phyloP scores from a whole-genome alignment of 1,140 invertebrate species.

The Drosophila sp. region DNA sequence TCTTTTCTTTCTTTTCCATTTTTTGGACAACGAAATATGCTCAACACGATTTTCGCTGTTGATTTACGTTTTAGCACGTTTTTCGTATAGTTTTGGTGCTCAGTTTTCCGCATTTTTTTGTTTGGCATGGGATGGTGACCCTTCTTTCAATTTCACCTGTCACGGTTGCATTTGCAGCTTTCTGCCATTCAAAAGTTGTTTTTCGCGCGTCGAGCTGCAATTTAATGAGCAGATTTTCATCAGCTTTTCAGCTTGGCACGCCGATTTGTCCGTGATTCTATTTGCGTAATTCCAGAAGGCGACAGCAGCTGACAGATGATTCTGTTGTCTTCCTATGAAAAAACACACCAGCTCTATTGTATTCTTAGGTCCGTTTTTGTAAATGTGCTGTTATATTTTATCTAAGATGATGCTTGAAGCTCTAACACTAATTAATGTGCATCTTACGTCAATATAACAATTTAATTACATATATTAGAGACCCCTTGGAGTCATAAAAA shows the following conservation, averaged over 20 bases:
- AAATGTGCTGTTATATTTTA: too few relatives aligned
- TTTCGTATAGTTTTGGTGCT: conserved; percentile 64
- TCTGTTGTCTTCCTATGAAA: neutral
- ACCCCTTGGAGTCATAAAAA: too few relatives aligned
- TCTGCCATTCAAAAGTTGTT: conserved; percentile 55
- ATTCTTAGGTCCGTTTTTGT: too few relatives aligned
- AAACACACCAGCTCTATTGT: neutral
- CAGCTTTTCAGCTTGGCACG: conserved; percentile 19
- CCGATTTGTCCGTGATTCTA: conserved; percentile 55
- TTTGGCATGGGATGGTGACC: conserved; percentile 3
- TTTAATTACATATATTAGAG: too few relatives aligned
- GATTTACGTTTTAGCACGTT: conserved; percentile 83
- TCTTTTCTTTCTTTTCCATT: conserved; percentile 36
- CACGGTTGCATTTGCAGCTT: conserved; percentile 60
- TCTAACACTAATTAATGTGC: too few relatives aligned
- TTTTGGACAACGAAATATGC: conserved; percentile 68
- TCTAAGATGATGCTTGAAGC: too few relatives aligned
- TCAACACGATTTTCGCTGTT: conserved; percentile 81
- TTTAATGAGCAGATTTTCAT: conserved; percentile 74
- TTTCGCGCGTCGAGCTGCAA: conserved; percentile 47
- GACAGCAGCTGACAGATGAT: conserved; percentile 17
- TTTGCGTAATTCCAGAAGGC: conserved; percentile 29
- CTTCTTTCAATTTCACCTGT: conserved; percentile 56
- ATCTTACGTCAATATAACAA: too few relatives aligned
- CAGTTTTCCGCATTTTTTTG: conserved; percentile 20